Conservation (phyloP, 2,113 vertebrate species). For the Columba livia region DNA sequence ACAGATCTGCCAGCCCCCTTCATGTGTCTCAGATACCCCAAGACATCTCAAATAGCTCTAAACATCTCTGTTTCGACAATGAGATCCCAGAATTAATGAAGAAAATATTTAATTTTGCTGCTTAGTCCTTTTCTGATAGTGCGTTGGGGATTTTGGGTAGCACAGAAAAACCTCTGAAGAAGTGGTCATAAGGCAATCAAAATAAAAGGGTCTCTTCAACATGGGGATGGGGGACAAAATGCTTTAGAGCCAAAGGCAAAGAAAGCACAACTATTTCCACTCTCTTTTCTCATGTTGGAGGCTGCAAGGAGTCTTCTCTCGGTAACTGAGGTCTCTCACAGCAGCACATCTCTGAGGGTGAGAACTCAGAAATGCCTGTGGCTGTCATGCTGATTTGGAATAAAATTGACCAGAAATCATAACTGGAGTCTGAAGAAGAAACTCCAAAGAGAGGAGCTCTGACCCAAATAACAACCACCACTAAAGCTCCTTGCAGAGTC, state of each 20-base stretch:
- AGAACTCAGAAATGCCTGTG: neutral
- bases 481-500: neutral
- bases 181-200: neutral
- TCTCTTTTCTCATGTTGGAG: neutral
- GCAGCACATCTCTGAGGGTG: neutral
- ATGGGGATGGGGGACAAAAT: neutral
- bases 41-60: neutral
- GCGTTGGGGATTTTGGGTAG: neutral
- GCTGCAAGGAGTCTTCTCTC: neutral
- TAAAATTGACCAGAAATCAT: neutral
- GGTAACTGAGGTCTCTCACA: neutral
- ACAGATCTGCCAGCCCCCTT: neutral
- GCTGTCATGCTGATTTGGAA: neutral
- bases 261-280: neutral
- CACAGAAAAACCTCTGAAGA: neutral
- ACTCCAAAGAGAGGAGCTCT: neutral
- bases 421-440: neutral
- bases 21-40: neutral
- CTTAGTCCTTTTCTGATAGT: neutral
- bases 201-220: neutral
- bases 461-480: neutral
- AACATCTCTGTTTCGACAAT: neutral
- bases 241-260: neutral
- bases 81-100: neutral
- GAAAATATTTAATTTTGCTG: neutral